phyloP scores from a whole-genome alignment of 2,888 invertebrate species.

The Cartodere bifasciata region DNA sequence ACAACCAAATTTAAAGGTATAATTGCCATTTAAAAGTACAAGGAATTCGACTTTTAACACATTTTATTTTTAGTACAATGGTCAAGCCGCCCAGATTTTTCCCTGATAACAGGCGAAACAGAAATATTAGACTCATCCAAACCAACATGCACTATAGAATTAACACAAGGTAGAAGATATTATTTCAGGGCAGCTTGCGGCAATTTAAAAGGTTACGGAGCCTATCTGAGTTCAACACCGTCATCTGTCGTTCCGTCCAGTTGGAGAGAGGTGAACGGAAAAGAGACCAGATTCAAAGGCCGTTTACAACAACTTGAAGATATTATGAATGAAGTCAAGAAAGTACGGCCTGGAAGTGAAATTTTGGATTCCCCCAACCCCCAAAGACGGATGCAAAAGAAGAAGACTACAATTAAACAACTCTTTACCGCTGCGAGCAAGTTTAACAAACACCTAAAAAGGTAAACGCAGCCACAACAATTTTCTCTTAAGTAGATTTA shows the following conservation, averaged over 20 bases:
- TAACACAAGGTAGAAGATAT: constrained; percentile 77
- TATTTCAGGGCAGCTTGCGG: constrained; percentile 87
- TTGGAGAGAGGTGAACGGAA: constrained; percentile 78
- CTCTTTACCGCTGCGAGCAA: constrained; percentile 93
- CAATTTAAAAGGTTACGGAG: constrained; percentile 84
- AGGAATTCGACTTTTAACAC: no score
- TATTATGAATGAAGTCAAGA: constrained; percentile 58
- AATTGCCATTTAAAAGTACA: background rate
- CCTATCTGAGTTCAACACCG: constrained; percentile 63
- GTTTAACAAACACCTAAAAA: constrained; percentile 84
- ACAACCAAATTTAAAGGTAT: constrained; percentile 86
- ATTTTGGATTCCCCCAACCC: constrained; percentile 52
- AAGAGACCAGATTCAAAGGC: constrained; percentile 53
- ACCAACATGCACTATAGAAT: constrained; percentile 49
- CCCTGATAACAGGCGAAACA: constrained; percentile 64
- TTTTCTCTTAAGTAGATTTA: background rate
- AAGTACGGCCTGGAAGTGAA: constrained; percentile 44
- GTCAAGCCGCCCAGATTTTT: constrained; percentile 79
- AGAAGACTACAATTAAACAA: constrained; percentile 82
- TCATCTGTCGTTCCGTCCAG: constrained; percentile 81
- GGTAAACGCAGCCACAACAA: constrained; percentile 36
- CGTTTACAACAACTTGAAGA: constrained; percentile 60
- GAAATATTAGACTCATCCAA: constrained; percentile 59
- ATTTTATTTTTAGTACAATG: constrained; percentile 65
- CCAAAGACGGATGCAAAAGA: constrained; percentile 64